Base-by-base conservation (phyloP, 1,140 invertebrate genomes). In the Euwallacea fornicatus region DNA sequence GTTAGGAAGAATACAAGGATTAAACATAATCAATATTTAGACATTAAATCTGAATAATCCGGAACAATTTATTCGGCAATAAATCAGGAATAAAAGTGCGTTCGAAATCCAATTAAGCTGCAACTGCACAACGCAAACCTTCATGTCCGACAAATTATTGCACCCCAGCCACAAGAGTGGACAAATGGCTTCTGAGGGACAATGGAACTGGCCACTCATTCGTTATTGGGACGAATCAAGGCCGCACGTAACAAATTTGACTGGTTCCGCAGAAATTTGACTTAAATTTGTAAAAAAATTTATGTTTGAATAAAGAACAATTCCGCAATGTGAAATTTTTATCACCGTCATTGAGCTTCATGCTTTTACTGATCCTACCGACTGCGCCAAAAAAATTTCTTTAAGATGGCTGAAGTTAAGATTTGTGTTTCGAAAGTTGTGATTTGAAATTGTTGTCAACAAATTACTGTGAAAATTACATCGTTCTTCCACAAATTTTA, bases 181-280 rank as follows among this genome's bases (percentile, higher is more conserved):
- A 71, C 69, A 71, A 71, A 71, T 71, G 69, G 69, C 56, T 71
- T 66, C 69, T n/a, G 15, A 66, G 69, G 69, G 69, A 71, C 63
- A 59, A 33, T 60, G 56, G 53, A 65, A 60, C 58, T 66, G 66
- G 66, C 69, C 69, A 50, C 15, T 47, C 62, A 71, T 71, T 44
- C 41, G 58, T 71, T 66, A 66, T 66, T 66, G 43, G 60, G 16
- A 47, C 21, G 46, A 3, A 21, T 66, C 61, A 33, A 33, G 21
- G 21, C 21, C 47, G 42, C 63, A 72, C 64, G 64, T 58, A 72
- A 72, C 50, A 33, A 33, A 33, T 33, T 33, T 33, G 21, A 46
- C 60, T 53, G 4, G 21, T 33, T 33, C 21, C 21, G 21, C 21
- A 33, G 21, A 33, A 33, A 33, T 33, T 33, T 33, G 21, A 33